phyloP scores from a whole-genome alignment of 2,113 vertebrate species.

The Bos indicus region DNA sequence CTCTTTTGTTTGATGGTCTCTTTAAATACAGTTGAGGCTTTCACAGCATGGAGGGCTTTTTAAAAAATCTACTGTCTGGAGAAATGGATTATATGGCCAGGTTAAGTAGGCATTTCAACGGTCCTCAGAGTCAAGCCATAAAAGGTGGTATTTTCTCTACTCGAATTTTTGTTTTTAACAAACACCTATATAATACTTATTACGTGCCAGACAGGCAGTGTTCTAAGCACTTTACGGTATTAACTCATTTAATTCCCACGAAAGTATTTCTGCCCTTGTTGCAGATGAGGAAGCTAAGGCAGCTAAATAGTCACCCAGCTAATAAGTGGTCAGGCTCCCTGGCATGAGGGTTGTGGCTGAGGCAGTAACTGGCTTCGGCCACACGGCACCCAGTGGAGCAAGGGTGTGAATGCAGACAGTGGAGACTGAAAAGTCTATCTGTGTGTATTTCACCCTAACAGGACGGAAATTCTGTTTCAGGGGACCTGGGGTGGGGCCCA shows the following conservation, averaged over 20 bases:
- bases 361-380: not conserved
- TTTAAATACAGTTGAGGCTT: not conserved
- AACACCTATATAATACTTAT: not conserved
- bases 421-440: too few relatives aligned
- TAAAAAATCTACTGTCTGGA: not conserved
- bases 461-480: not conserved
- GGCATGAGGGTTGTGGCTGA: not conserved
- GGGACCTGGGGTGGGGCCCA: not conserved
- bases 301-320: not conserved
- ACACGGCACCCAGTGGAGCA: not conserved
- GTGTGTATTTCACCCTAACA: not conserved
- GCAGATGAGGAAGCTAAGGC: not conserved
- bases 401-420: not conserved
- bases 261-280: not conserved
- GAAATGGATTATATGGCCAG: not conserved
- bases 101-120: not conserved
- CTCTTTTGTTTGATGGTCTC: not conserved
- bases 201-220: not conserved
- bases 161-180: not conserved
- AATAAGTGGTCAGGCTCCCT: not conserved
- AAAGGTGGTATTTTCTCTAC: not conserved
- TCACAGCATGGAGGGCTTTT: not conserved
- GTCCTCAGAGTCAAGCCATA: constrained; percentile 1
- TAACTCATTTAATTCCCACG: constrained; percentile 7
- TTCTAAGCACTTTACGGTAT: not conserved